Percentiles rank a stretch among this genome's conserved stretches.
These are phyloP conservation scores for Nephotettix cincticeps DNA, from an alignment of 1,140 invertebrate genomes.

Conservation along the genomic window DNA sequence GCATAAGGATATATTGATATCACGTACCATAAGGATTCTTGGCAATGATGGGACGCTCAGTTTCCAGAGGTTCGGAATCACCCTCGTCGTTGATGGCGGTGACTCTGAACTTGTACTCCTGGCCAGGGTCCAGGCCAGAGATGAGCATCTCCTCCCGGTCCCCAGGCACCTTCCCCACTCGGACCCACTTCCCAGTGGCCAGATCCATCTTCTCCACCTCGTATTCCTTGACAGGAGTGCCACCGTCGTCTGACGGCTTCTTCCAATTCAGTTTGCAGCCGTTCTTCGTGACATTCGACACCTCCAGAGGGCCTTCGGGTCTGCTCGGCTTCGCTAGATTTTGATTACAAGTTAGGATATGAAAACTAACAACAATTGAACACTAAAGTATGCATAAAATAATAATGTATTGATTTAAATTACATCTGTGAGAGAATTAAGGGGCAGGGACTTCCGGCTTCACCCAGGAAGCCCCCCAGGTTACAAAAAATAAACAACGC, in stretches of 20 bases:
- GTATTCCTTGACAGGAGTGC: constrained; percentile 90
- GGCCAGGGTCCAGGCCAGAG: constrained; percentile 85
- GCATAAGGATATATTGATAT: too few relatives aligned
- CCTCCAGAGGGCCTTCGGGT: constrained; percentile 88
- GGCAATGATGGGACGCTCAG: constrained; percentile 80
- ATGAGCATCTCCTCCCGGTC: constrained; percentile 76
- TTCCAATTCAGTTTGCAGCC: constrained; percentile 87
- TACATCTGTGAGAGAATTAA: too few relatives aligned
- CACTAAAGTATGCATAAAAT: too few relatives aligned
- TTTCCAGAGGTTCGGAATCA: constrained; percentile 89
- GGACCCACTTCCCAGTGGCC: constrained; percentile 85
- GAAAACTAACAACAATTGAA: too few relatives aligned
- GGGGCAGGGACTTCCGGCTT: too few relatives aligned
- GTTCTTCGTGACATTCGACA: constrained; percentile 82
- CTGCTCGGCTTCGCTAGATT: constrained; percentile 66
- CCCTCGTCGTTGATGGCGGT: constrained; percentile 95
- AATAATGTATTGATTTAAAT: too few relatives aligned
- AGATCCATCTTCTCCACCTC: constrained; percentile 93
- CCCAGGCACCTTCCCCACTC: constrained; percentile 75
- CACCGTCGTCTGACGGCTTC: constrained; percentile 92
- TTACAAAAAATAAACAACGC: too few relatives aligned
- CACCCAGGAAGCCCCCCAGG: too few relatives aligned
- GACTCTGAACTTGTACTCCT: constrained; percentile 96
- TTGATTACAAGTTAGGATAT: too few relatives aligned
- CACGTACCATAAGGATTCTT: constrained; percentile 94